Percentiles rank a stretch among this genome's conserved stretches.
phyloP scores from a whole-genome alignment of 1,140 invertebrate genomes.

The Formica selysi region DNA sequence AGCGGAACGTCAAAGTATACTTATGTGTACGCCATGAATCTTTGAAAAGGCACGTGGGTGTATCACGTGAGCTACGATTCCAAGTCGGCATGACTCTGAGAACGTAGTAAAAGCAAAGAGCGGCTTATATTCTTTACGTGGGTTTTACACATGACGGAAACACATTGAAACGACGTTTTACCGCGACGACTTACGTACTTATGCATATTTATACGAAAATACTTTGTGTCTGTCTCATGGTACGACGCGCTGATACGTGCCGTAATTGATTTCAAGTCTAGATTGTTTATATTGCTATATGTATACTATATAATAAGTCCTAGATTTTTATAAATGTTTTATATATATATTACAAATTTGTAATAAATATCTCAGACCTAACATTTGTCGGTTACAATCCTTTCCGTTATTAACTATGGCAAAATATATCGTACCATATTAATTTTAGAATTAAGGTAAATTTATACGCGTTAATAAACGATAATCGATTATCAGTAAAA shows the following conservation, averaged over 20 bases:
- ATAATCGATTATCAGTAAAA: conserved; percentile 9
- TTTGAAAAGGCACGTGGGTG: conserved; percentile 39
- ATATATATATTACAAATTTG: too few species aligned
- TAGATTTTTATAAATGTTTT: too few species aligned
- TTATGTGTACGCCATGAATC: conserved; percentile 45
- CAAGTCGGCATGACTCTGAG: conserved; percentile 18
- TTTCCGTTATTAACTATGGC: background rate
- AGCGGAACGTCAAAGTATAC: conserved; percentile 34
- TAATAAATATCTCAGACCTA: background rate
- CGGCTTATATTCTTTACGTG: conserved; percentile 18
- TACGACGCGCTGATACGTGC: background rate
- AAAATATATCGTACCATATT: background rate
- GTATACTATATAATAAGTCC: too few species aligned
- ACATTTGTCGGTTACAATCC: background rate
- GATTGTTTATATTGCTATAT: background rate
- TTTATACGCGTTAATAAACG: background rate
- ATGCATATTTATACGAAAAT: conserved; percentile 28
- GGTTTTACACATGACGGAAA: background rate
- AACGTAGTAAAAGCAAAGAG: conserved; percentile 8
- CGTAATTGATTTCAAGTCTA: conserved; percentile 20
- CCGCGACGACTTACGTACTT: conserved; percentile 16
- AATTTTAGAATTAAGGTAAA: background rate
- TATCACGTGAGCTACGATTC: conserved; percentile 37
- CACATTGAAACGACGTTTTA: conserved; percentile 16
- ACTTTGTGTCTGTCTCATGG: conserved; percentile 6